Percentiles rank a stretch among this genome's conserved stretches.
Conservation (phyloP, 2,888 invertebrate species). For the Mactromeris polynyma region DNA sequence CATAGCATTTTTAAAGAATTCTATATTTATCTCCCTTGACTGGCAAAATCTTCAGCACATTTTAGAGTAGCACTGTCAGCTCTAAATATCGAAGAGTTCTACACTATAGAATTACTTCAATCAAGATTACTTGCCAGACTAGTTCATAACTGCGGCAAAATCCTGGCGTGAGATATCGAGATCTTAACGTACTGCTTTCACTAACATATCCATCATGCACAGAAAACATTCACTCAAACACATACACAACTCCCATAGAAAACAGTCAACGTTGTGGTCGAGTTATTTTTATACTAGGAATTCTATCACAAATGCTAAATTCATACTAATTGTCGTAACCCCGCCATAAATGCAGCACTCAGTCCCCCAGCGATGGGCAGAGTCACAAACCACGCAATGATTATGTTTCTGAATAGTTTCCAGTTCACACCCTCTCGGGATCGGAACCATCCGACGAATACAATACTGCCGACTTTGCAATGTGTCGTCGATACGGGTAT, state of each 20-base stretch:
- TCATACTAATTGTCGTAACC: constrained; percentile 66
- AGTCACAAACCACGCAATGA: constrained; percentile 98
- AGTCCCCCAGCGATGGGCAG: constrained; percentile 95
- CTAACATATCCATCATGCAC: neutral
- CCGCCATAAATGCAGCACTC: constrained; percentile 93
- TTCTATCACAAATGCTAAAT: neutral
- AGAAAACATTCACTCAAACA: neutral
- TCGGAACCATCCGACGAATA: constrained; percentile 93
- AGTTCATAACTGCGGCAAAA: too few species aligned
- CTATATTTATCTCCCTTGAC: too few species aligned
- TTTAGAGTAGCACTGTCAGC: too few species aligned
- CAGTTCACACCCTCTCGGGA: constrained; percentile 88
- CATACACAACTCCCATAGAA: neutral
- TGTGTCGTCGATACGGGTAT: constrained; percentile 99
- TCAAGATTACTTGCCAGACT: too few species aligned
- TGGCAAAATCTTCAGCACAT: too few species aligned
- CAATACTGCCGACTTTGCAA: constrained; percentile 99
- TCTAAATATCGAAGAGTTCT: too few species aligned
- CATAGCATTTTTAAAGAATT: too few species aligned
- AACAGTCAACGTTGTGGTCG: neutral
- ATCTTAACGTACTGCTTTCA: neutral
- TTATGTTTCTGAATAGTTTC: constrained; percentile 93
- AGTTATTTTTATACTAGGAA: neutral
- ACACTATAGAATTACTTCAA: too few species aligned
- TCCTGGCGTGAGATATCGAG: neutral